Evolutionary conservation across 2,113 vertebrate species (phyloP), one percentile per base, ranked within the genome.

Genomic region (Lophura nycthemera): DNA sequence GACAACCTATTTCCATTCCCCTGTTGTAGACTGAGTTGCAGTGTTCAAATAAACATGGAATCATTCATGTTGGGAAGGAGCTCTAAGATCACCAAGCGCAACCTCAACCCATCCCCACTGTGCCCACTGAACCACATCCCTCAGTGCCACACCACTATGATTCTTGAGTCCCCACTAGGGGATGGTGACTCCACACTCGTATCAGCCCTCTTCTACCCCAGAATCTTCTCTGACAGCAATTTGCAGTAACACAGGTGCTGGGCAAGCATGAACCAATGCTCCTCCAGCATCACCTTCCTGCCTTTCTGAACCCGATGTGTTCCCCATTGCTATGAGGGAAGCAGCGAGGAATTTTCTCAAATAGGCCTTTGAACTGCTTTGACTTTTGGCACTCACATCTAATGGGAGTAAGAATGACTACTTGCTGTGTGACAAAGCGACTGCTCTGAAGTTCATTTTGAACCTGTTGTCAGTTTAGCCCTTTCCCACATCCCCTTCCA

Each of bases 11-110:
- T 32, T 32, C 30, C 10, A 32, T 10, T 18, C 54, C 54, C 29
- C 16, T 25, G 29, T 30, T 32, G 30, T 19, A 57, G 54, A 17
- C 16, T 11, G 54, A 57, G 54, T 32, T 18, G 17, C 30, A 67
- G 0, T 2, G 8, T 2, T 17, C 73, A 90, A 34, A 11, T 8
- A 61, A 66, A 7, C 3, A 2, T 3, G 24, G 50, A 52, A 8
- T 8, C 50, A 30, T 16, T 54, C 10, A 54, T 17, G 8, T 17
- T 6, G 15, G 52, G 52, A 54, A 54, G 8, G 52, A 54, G 52
- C 52, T 54, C 27, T 14, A 52, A 27, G 50, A 52, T 52, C 50
- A 52, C 24, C 25, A 30, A 30, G 25, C 10, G 4, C 27, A 54
- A 54, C 52, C 13, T 27, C 52, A 54, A 16, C 52, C 52, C 52